Percentiles rank a stretch among this genome's conserved stretches.
phyloP scores from a whole-genome alignment of 2,888 invertebrate genomes.

The Drosophila dives region DNA sequence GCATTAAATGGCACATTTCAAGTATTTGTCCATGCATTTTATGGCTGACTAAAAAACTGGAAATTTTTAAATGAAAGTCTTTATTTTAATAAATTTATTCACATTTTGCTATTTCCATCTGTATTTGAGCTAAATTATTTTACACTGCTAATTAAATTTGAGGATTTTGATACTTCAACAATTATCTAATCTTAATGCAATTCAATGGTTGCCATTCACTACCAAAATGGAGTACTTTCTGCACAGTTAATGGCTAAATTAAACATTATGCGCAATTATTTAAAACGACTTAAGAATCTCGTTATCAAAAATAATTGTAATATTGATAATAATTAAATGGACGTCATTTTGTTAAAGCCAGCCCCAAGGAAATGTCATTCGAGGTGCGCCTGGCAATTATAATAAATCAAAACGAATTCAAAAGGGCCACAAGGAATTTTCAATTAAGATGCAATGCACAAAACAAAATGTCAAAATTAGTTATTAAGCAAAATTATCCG shows the following conservation, averaged over 20 bases:
- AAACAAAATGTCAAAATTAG: constrained; percentile 66
- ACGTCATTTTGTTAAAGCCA: constrained; percentile 16
- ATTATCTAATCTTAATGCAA: constrained; percentile 25
- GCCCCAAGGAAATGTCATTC: neutral
- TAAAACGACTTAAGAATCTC: constrained; percentile 26
- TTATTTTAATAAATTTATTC: neutral
- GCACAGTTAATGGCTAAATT: constrained; percentile 41
- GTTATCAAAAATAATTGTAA: constrained; percentile 23
- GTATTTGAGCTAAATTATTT: constrained; percentile 3
- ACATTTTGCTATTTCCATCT: neutral
- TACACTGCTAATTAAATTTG: constrained; percentile 17
- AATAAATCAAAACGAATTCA: constrained; percentile 71
- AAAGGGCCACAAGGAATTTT: constrained; percentile 67
- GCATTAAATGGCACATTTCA: constrained; percentile 31
- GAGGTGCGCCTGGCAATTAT: constrained; percentile 23
- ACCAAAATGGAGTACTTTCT: constrained; percentile 2
- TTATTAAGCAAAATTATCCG: constrained; percentile 65
- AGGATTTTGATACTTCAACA: neutral
- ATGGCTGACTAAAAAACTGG: constrained; percentile 26
- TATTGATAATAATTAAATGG: constrained; percentile 35
- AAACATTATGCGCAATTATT: constrained; percentile 60
- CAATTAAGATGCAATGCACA: constrained; percentile 58
- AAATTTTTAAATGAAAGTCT: neutral
- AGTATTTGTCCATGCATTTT: constrained; percentile 42
- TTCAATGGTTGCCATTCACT: neutral